Conservation (phyloP, 2,888 invertebrate genomes). For the Agriotes lineatus region DNA sequence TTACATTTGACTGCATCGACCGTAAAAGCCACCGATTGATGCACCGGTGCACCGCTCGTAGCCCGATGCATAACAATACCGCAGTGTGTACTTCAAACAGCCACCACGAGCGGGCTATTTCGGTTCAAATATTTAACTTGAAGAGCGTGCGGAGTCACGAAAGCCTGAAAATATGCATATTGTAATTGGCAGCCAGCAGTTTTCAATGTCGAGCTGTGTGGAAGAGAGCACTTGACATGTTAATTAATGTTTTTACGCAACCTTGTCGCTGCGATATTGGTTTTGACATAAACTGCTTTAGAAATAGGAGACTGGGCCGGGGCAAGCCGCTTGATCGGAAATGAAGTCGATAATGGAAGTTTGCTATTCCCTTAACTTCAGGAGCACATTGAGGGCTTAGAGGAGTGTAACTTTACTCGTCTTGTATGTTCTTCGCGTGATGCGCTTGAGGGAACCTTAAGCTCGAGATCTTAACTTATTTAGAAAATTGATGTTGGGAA, state of each 20-base stretch:
- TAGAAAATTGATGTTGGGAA: no score
- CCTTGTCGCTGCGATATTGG: neutral
- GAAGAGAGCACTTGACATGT: constrained; percentile 9
- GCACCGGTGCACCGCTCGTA: neutral
- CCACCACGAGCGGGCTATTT: neutral
- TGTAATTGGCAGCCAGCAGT: constrained; percentile 12
- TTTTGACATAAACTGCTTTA: constrained; percentile 8
- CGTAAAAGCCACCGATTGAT: neutral
- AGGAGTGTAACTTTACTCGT: no score
- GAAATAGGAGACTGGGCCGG: constrained; percentile 2
- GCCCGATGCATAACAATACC: neutral
- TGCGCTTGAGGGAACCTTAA: no score
- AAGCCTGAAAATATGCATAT: constrained; percentile 11
- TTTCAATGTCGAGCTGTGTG: neutral
- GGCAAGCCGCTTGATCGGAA: neutral
- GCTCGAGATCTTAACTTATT: no score
- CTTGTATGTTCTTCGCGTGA: no score
- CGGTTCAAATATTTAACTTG: neutral
- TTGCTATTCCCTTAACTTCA: no score
- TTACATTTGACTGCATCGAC: neutral
- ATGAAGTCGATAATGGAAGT: neutral
- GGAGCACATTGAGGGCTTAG: no score
- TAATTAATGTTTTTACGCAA: constrained; percentile 13
- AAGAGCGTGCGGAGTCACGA: constrained; percentile 1
- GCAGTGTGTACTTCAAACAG: neutral